Evolutionary conservation across 92 coral and sea anemone genomes (phyloP), one percentile per base, ranked within the genome.

Genomic region (Actinernus sp.): DNA sequence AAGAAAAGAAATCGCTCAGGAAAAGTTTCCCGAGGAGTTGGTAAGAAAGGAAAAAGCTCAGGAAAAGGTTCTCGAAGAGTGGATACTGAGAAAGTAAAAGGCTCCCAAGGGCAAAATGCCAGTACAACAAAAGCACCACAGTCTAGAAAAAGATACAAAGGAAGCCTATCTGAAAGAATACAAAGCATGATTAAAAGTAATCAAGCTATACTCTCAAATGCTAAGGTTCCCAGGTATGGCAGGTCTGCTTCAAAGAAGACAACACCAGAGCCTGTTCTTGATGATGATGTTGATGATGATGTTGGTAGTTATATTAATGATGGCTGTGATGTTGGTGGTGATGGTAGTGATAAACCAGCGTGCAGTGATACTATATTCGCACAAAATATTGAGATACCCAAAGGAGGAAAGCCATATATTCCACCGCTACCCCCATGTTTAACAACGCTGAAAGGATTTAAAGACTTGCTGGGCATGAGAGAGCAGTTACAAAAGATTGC

Each of bases 391-490:
- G n/a, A n/a, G n/a, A n/a, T n/a, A n/a, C n/a, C n/a, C n/a, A n/a
- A n/a, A n/a, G n/a, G n/a, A n/a, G n/a, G n/a, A n/a, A n/a, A 23
- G n/a, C 88, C 93, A 24, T 54, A 56, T 1, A 86, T 94, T 40
- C 98, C 98, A 2, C 95, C 95, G 19, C 91, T 94, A 36, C 98
- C 98, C 22, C 98, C 98, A 1, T 76, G 87, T 27, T 54, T 56
- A 27, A 84, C 95, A 22, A 94, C 98, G 17, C 53, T 94, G 31
- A 81, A 44, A 55, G 91, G 89, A 0, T 80, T 91, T 57, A 71
- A 82, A 44, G 65, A 71, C 19, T 71, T 94, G 52, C 58, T 65
- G n/a, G 53, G 51, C 3, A 69, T 76, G 24, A 79, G 78, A 31
- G 87, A 81, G 27, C 79, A 78, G 22, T 63, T 94, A 22, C 69